phyloP scores from a whole-genome alignment of 2,888 invertebrate genomes.

The Meganola albula region DNA sequence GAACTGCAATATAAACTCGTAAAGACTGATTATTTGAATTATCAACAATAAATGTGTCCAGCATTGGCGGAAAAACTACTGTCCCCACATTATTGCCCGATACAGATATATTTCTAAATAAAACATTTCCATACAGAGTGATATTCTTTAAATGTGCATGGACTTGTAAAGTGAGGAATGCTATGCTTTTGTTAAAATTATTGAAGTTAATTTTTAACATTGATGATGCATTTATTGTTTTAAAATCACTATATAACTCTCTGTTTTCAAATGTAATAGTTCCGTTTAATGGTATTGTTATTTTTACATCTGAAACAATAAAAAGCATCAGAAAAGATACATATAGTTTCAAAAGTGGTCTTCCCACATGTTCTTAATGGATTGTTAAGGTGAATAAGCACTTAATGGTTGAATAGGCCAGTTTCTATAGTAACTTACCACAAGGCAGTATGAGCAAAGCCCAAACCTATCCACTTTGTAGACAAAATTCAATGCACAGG shows the following conservation, averaged over 20 bases:
- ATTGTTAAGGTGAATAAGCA: no score
- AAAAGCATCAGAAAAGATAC: no score
- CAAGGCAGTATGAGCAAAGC: no score
- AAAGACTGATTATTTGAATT: slow-evolving; percentile 56
- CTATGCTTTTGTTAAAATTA: slow-evolving; percentile 58
- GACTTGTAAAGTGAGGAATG: slow-evolving; percentile 80
- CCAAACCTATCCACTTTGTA: no score
- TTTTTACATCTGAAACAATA: slow-evolving; percentile 46
- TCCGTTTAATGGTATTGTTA: slow-evolving; percentile 50
- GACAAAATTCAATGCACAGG: no score
- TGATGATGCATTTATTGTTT: slow-evolving; percentile 39
- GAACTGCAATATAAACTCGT: slow-evolving; percentile 66
- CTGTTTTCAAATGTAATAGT: slow-evolving; percentile 37
- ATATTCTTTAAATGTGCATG: slow-evolving; percentile 79
- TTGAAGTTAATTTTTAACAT: slow-evolving; percentile 53
- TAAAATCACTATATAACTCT: slow-evolving; percentile 47
- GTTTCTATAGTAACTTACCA: no score
- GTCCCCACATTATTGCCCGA: slow-evolving; percentile 81
- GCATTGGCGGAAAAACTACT: slow-evolving; percentile 37
- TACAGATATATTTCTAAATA: slow-evolving; percentile 44
- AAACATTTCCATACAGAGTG: slow-evolving; percentile 65
- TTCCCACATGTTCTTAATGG: no score
- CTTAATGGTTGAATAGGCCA: no score
- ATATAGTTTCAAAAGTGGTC: no score
- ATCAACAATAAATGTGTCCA: slow-evolving; percentile 53